Evolutionary conservation across 2,113 vertebrate genomes (phyloP).

Genomic region (Cavia porcellus): DNA sequence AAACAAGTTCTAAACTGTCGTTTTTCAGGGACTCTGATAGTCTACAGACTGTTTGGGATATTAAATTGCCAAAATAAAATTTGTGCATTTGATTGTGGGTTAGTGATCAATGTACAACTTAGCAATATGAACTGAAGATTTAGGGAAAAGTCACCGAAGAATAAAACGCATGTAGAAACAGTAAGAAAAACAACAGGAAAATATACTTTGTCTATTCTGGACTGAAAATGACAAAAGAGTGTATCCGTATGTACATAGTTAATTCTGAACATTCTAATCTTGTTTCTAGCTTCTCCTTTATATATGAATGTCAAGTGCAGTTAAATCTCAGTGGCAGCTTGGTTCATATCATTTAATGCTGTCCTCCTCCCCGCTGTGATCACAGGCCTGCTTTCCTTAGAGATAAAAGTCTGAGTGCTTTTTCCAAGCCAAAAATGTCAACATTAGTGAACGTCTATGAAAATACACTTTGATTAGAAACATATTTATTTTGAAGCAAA

Average conservation of each 20-base stretch:
- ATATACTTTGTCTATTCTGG: not conserved
- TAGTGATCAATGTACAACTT: not conserved
- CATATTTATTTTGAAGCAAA: conserved; percentile 29
- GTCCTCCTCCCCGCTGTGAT: not conserved
- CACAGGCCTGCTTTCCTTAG: not conserved
- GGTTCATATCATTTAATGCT: conserved; percentile 6
- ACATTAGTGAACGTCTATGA: conserved; percentile 34
- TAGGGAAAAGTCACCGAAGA: conserved; percentile 18
- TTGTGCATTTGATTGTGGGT: not conserved
- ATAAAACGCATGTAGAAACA: conserved; percentile 3
- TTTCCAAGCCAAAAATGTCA: conserved; percentile 63
- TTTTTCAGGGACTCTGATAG: not conserved
- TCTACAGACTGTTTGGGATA: not conserved
- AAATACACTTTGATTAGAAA: conserved; percentile 73
- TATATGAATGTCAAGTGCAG: not conserved
- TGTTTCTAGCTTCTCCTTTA: not conserved
- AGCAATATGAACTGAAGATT: not conserved
- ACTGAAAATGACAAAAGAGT: not conserved
- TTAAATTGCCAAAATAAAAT: not conserved
- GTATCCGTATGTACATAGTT: not conserved
- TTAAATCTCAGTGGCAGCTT: conserved; percentile 39
- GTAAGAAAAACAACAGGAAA: not conserved
- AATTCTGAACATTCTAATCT: conserved; percentile 9
- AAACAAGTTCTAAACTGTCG: not conserved
- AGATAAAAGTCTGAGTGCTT: conserved; percentile 45